These are phyloP conservation scores for Ctenosaura bakeri DNA, from an alignment of 2,797 vertebrate species.

Conservation along the genomic window DNA sequence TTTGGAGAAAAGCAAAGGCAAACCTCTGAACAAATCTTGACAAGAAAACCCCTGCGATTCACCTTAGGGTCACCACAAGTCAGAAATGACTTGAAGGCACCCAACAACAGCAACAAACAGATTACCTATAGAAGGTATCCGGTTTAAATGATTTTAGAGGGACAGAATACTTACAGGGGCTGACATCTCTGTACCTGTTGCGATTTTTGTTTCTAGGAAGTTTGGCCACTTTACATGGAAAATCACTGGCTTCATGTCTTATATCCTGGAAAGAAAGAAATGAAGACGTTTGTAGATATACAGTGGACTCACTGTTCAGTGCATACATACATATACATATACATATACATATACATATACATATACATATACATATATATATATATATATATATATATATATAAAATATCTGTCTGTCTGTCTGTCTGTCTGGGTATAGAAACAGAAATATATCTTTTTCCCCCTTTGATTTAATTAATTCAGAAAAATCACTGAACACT, in stretches of 20 bases:
- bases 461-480: neutral
- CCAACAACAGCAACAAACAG: neutral
- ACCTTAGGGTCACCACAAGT: too few species aligned
- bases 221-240: constrained; percentile 96
- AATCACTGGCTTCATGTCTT: constrained; percentile 95
- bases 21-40: too few species aligned
- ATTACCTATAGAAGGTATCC: constrained; percentile 34
- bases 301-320: neutral
- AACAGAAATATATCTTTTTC: neutral
- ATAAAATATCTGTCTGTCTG: too few species aligned
- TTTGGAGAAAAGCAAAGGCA: too few species aligned
- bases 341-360: too few species aligned
- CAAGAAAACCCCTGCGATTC: too few species aligned
- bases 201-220: constrained; percentile 95
- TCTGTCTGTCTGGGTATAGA: too few species aligned
- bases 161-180: constrained; percentile 91
- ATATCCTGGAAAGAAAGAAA: constrained; percentile 87
- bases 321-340: too few species aligned
- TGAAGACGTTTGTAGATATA: constrained; percentile 53
- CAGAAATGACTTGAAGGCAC: too few species aligned
- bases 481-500: constrained; percentile 42
- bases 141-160: constrained; percentile 38
- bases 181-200: constrained; percentile 99
- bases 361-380: too few species aligned
- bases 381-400: too few species aligned